Conservation (phyloP, 1,140 invertebrate genomes). For the Polypedilum pembai region DNA sequence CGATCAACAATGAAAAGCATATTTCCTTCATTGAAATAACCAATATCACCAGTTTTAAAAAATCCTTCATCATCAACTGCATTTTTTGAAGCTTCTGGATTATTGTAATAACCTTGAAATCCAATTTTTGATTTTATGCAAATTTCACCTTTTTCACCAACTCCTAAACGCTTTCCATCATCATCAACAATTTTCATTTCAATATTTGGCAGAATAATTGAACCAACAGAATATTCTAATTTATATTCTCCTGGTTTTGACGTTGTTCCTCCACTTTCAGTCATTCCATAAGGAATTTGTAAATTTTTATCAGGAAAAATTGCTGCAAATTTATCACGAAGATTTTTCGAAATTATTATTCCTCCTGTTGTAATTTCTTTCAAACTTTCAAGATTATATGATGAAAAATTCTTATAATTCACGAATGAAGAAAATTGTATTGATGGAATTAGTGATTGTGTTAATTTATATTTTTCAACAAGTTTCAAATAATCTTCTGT, state of each 20-base stretch:
- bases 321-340: slow-evolving; percentile 5
- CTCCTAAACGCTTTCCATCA: slow-evolving; percentile 40
- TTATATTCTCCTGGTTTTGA: too few species aligned
- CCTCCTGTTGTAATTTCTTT: background rate
- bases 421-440: too few species aligned
- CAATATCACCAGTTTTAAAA: slow-evolving; percentile 64
- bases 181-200: slow-evolving; percentile 40
- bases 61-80: slow-evolving; percentile 53
- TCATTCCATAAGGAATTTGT: slow-evolving; percentile 21
- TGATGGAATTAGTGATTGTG: slow-evolving; percentile 33
- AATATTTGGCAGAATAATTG: slow-evolving; percentile 32
- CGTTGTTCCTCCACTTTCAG: slow-evolving; percentile 29
- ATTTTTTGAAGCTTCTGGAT: slow-evolving; percentile 49
- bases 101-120: slow-evolving; percentile 44
- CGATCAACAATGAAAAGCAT: slow-evolving; percentile 62
- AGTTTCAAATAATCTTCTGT: slow-evolving; percentile 37
- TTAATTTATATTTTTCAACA: slow-evolving; percentile 35
- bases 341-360: background rate
- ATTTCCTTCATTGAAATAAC: slow-evolving; percentile 57
- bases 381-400: too few species aligned
- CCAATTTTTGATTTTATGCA: slow-evolving; percentile 36
- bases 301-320: background rate
- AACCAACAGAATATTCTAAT: too few species aligned
- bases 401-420: too few species aligned
- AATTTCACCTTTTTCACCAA: slow-evolving; percentile 42